Percentiles rank a stretch among this genome's conserved stretches.
phyloP scores from a whole-genome alignment of 2,797 vertebrate species.

The Anguilla anguilla region DNA sequence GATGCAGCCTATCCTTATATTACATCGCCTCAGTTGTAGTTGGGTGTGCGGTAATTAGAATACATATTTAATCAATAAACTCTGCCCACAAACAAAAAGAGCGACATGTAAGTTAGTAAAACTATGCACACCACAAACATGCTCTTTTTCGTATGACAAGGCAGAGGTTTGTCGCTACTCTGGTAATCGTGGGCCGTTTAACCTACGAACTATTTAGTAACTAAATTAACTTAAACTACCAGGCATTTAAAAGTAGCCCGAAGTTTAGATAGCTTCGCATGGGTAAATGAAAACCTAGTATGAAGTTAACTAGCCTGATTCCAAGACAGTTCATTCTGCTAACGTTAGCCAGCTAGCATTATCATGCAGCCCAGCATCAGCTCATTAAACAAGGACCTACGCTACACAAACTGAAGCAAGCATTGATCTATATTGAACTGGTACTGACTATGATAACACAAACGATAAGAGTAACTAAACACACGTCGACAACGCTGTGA shows the following conservation, averaged over 20 bases:
- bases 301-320: background rate
- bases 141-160: background rate
- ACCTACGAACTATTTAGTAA: background rate
- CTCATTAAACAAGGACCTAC: background rate
- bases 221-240: background rate
- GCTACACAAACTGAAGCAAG: background rate
- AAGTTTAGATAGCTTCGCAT: slow-evolving; percentile 42
- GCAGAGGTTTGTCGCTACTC: background rate
- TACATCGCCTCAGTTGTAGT: background rate
- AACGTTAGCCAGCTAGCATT: slow-evolving; percentile 14
- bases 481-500: background rate
- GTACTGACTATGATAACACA: background rate
- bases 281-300: background rate
- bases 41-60: background rate
- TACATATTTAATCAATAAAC: background rate
- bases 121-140: background rate
- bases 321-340: slow-evolving; percentile 12
- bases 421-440: background rate
- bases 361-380: slow-evolving; percentile 25
- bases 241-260: background rate
- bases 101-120: background rate
- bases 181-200: background rate
- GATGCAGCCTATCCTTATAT: background rate
- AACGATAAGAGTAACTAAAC: background rate
- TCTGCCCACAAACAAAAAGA: background rate